Conservation (phyloP, 2,113 vertebrate species). For the Morone chrysops region DNA sequence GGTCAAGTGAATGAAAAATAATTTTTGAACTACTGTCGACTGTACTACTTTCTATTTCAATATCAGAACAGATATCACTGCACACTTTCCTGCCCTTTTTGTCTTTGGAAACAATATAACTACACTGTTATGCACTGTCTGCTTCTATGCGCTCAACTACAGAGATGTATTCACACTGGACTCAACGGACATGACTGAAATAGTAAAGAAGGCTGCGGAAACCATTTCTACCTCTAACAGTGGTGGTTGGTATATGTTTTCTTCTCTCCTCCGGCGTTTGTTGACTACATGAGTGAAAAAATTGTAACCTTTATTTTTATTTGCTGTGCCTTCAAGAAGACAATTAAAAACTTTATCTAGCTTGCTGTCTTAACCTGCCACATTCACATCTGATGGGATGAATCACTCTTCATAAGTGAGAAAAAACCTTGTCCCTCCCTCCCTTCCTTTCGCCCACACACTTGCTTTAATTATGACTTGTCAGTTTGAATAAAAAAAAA, state of each 20-base stretch:
- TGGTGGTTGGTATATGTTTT: no score
- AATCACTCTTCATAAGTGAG: not conserved
- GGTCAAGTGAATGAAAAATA: not conserved
- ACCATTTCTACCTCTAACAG: not conserved
- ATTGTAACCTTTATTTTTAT: no score
- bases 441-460: not conserved
- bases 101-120: not conserved
- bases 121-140: not conserved
- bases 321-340: not conserved
- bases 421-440: not conserved
- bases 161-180: not conserved
- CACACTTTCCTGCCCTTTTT: not conserved
- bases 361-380: constrained; percentile 10
- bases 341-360: not conserved
- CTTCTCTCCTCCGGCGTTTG: no score
- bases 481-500: no score
- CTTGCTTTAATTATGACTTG: not conserved
- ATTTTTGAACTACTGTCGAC: not conserved
- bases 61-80: not conserved
- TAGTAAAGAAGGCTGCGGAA: not conserved
- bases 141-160: not conserved
- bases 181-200: not conserved
- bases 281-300: no score
- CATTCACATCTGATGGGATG: not conserved
- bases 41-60: not conserved